A percentile compares a stretch with the other conserved stretches of the same genome.
These are phyloP conservation scores for Conger conger DNA, from an alignment of 2,113 vertebrate genomes.

Conservation along the genomic window DNA sequence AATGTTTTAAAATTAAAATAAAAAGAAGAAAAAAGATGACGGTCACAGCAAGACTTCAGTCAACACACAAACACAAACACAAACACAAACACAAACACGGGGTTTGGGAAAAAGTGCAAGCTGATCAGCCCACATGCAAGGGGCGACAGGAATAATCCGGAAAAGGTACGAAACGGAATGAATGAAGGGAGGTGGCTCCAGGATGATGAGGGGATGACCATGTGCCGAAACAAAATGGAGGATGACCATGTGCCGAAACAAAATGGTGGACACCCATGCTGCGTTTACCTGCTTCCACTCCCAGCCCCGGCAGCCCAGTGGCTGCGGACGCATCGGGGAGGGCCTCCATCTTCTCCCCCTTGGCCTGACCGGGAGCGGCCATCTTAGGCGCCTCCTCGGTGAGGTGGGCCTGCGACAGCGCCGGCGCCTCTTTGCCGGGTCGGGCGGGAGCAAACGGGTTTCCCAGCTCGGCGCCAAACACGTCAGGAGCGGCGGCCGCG, in stretches of 20 bases:
- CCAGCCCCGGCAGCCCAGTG: constrained; percentile 59
- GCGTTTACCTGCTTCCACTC: constrained; percentile 66
- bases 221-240: constrained; percentile 25
- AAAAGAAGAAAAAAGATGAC: neutral
- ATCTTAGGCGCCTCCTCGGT: constrained; percentile 48
- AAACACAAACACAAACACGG: neutral
- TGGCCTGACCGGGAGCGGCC: constrained; percentile 42
- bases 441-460: constrained; percentile 28
- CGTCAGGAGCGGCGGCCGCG: constrained; percentile 47
- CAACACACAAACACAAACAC: neutral
- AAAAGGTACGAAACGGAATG: neutral
- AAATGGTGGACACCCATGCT: constrained; percentile 43
- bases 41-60: neutral
- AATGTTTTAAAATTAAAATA: too few species aligned
- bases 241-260: constrained; percentile 25
- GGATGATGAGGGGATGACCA: constrained; percentile 33
- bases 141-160: neutral
- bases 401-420: constrained; percentile 38
- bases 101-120: too few species aligned
- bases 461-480: constrained; percentile 66
- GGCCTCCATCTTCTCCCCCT: constrained; percentile 24
- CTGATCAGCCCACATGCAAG: neutral
- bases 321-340: constrained; percentile 32
- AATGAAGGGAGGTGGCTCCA: neutral
- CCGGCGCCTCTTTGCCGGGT: constrained; percentile 39